These are phyloP conservation scores for Athalia cordata DNA, from an alignment of 2,888 invertebrate genomes.

Conservation along the genomic window DNA sequence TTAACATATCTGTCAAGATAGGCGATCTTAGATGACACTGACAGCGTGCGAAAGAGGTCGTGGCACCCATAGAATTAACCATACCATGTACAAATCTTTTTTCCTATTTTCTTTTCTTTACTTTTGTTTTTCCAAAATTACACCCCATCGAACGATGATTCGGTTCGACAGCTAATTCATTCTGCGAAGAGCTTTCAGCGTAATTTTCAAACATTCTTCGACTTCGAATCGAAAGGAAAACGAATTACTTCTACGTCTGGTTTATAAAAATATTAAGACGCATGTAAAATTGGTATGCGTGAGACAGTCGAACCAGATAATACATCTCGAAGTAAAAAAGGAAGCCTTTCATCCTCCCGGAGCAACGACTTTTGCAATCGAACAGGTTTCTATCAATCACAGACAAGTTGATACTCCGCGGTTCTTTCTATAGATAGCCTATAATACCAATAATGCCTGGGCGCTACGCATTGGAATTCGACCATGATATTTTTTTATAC, in stretches of 20 bases:
- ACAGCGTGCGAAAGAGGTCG: slow-evolving; percentile 38
- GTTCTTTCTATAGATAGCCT: no score
- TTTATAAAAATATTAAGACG: no score
- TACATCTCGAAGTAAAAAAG: slow-evolving; percentile 7
- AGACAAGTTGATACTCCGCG: neutral
- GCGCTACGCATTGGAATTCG: slow-evolving; percentile 27
- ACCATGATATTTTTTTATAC: slow-evolving; percentile 22
- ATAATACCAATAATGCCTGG: neutral
- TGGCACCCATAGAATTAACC: neutral
- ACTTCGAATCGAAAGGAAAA: no score
- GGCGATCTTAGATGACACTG: slow-evolving; percentile 25
- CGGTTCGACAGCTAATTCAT: no score
- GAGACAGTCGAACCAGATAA: neutral
- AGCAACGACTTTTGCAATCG: slow-evolving; percentile 40
- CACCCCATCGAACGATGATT: no score
- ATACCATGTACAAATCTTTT: neutral
- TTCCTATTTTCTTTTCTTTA: neutral
- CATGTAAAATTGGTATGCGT: neutral
- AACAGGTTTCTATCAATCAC: slow-evolving; percentile 39
- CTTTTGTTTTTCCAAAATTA: no score
- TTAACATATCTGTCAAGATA: slow-evolving; percentile 53
- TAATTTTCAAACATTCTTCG: no score
- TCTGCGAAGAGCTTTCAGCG: no score
- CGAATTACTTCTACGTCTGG: no score
- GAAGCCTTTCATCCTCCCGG: slow-evolving; percentile 9